These are phyloP conservation scores for Kryptopterus vitreolus DNA, from an alignment of 2,797 vertebrate genomes.

Conservation along the genomic window DNA sequence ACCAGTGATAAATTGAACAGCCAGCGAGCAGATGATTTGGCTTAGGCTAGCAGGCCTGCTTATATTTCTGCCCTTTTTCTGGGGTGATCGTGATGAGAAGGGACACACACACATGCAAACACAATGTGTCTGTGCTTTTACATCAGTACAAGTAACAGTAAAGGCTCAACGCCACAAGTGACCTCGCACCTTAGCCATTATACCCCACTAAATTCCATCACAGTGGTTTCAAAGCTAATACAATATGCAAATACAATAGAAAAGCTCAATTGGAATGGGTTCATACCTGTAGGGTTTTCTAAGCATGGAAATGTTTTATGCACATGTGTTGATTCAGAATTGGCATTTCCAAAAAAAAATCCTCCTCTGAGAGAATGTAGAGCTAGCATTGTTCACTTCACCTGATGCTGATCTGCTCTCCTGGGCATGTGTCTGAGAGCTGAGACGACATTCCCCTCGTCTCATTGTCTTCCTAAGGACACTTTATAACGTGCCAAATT, in stretches of 20 bases:
- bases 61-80: slow-evolving; percentile 42
- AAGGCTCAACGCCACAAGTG: too few relatives aligned
- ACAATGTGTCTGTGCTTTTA: neutral
- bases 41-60: slow-evolving; percentile 34
- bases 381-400: slow-evolving; percentile 9
- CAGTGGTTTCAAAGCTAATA: slow-evolving; percentile 37
- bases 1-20: slow-evolving; percentile 51
- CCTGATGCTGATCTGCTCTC: slow-evolving; percentile 22
- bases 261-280: slow-evolving; percentile 47
- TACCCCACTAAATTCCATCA: slow-evolving; percentile 31
- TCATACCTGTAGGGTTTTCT: slow-evolving; percentile 47
- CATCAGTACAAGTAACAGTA: slow-evolving; percentile 1
- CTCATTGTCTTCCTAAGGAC: slow-evolving; percentile 32
- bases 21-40: slow-evolving; percentile 53
- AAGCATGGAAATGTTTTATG: slow-evolving; percentile 52
- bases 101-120: neutral
- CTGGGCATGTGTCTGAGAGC: slow-evolving; percentile 39
- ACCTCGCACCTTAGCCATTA: slow-evolving; percentile 30
- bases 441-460: slow-evolving; percentile 22
- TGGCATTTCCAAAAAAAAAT: slow-evolving; percentile 55
- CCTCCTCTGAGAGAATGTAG: slow-evolving; percentile 32
- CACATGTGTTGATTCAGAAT: slow-evolving; percentile 53
- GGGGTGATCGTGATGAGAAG: slow-evolving; percentile 40
- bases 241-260: slow-evolving; percentile 30
- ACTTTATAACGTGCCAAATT: slow-evolving; percentile 13